A percentile compares a stretch with the other conserved stretches of the same genome.
Evolutionary conservation across 1,140 invertebrate species (phyloP).

Genomic region (Bombyx mandarina): DNA sequence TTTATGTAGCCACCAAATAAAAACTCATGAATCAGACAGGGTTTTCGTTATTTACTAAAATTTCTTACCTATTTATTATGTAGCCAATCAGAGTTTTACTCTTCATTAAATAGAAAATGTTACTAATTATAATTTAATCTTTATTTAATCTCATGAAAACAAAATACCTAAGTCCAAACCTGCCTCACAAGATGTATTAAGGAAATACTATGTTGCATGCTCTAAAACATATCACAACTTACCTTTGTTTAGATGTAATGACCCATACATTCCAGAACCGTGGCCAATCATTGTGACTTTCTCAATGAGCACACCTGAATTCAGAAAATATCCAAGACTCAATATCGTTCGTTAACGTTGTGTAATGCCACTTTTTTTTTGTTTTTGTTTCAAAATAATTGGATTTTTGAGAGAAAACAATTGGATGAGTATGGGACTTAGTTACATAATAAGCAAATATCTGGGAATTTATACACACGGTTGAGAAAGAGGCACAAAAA

Average conservation of each 20-base stretch:
- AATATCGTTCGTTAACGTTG: neutral
- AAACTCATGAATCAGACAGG: too few relatives aligned
- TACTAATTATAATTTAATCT: neutral
- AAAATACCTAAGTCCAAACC: too few relatives aligned
- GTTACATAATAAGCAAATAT: too few relatives aligned
- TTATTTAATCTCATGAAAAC: neutral
- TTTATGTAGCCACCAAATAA: too few relatives aligned
- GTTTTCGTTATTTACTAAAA: too few relatives aligned
- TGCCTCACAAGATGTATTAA: neutral
- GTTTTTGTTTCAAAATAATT: neutral
- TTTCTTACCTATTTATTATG: too few relatives aligned
- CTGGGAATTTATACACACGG: too few relatives aligned
- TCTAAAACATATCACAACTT: slow-evolving; percentile 11
- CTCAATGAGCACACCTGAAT: slow-evolving; percentile 38
- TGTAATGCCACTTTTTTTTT: neutral
- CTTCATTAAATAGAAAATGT: neutral
- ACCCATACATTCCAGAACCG: slow-evolving; percentile 24
- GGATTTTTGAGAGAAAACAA: too few relatives aligned
- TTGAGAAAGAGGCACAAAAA: too few relatives aligned
- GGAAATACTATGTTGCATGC: neutral
- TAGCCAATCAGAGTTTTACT: too few relatives aligned
- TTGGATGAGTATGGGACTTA: too few relatives aligned
- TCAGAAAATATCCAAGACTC: slow-evolving; percentile 49
- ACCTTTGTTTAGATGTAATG: slow-evolving; percentile 10
- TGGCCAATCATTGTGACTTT: slow-evolving; percentile 24